Evolutionary conservation across 2,888 invertebrate genomes (phyloP), one percentile per base, ranked within the genome.

Genomic region (Agonopterix alstromeriana): DNA sequence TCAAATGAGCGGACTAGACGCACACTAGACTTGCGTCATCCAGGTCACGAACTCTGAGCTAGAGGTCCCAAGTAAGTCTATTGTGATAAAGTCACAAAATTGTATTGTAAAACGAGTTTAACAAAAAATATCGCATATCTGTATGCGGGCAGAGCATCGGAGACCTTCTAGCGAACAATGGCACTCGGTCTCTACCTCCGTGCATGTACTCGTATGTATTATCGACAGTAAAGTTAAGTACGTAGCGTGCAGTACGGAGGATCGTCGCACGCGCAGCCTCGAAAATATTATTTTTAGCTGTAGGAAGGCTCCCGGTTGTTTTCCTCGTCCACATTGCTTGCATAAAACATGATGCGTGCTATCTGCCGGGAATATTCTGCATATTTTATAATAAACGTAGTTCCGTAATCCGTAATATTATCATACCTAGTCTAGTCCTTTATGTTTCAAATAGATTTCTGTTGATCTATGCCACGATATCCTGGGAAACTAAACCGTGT

Each of bases 251-350:
- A 35, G 14, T 11, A 11, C 53, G 48, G 56, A 51, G 60, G 69
- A 73, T 27, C 79, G 73, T 68, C 77, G 78, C 74, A 73, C 79
- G 80, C 81, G 77, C 78, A 85, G 72, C 86, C 85, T 86, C 83
- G 82, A 72, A 70, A 73, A 74, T 71, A 77, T 73, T 77, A 82
- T 84, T 83, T 85, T 85, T 84, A 86, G 82, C 78, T 61, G 61
- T 73, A 77, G 79, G 82, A 84, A 86, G 84, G 83, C 82, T 79
- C 75, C 65, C 63, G 72, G 69, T 67, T 70, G 72, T 77, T 84
- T 83, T 84, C 85, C 84, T 82, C 73, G 69, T 71, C 61, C 60
- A 57, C 60, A 58, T 55, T 53, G 59, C 60, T 67, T 72, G 68
- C 63, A 75, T 72, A 65, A 71, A 73, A 71, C 70, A 73, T 72